A percentile compares a stretch with the other conserved stretches of the same genome.
phyloP scores from a whole-genome alignment of 2,797 vertebrate genomes.

The Oophaga sylvatica region DNA sequence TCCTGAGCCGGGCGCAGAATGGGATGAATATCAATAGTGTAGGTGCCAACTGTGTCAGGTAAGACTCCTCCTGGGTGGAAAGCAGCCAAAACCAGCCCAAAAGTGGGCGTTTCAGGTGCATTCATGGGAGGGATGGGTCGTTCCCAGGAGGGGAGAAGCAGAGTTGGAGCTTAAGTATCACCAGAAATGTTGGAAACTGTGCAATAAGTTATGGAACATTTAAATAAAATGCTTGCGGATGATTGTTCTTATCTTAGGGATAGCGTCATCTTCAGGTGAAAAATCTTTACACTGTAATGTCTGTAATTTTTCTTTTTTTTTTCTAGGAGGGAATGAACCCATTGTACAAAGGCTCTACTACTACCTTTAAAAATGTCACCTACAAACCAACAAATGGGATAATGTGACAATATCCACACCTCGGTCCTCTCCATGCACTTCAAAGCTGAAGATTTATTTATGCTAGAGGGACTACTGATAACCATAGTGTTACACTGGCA shows the following conservation, averaged over 20 bases:
- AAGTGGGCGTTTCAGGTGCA: too few species aligned
- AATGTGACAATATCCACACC: conserved; percentile 38
- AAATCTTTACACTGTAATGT: background rate
- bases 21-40: too few species aligned
- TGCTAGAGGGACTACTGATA: background rate
- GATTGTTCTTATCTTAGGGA: too few species aligned
- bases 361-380: conserved; percentile 96
- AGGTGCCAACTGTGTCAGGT: too few species aligned
- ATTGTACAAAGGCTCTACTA: conserved; percentile 92
- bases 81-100: background rate
- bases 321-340: conserved; percentile 93
- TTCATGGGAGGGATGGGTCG: too few species aligned
- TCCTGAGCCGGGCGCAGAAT: too few species aligned
- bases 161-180: too few species aligned
- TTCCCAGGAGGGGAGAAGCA: too few species aligned
- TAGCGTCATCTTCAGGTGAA: background rate
- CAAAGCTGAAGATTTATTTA: background rate
- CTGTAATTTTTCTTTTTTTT: conserved; percentile 3
- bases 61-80: too few species aligned
- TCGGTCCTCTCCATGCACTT: background rate
- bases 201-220: too few species aligned
- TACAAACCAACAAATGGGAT: conserved; percentile 82
- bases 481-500: conserved; percentile 10
- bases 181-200: too few species aligned
- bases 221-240: too few species aligned